phyloP scores from a whole-genome alignment of 2,797 vertebrate species.

The Gadopsis marmoratus region DNA sequence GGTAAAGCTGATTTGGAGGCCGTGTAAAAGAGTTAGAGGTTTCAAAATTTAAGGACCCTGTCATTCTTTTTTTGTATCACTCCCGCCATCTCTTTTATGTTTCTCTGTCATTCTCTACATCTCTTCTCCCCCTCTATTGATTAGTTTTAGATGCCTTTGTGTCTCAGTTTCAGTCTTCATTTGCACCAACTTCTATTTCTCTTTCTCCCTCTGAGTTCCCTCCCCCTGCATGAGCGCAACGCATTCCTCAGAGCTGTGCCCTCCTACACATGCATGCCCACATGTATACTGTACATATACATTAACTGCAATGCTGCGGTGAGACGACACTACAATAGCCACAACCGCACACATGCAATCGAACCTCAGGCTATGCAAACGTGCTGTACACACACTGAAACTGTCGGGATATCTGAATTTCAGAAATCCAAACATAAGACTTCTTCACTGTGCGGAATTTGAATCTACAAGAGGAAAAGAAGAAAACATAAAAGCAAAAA shows the following conservation, averaged over 20 bases:
- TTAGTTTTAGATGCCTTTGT: constrained; percentile 8
- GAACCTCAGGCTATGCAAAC: constrained; percentile 14
- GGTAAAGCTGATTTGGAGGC: constrained; percentile 17
- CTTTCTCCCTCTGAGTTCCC: background rate
- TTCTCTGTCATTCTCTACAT: background rate
- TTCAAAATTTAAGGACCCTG: background rate
- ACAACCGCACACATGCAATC: constrained; percentile 16
- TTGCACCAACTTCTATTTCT: background rate
- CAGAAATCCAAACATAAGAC: background rate
- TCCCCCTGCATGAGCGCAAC: constrained; percentile 14
- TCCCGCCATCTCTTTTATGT: background rate
- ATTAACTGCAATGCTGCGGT: background rate
- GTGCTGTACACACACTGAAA: background rate
- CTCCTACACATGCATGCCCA: constrained; percentile 37
- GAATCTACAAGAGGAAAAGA: background rate
- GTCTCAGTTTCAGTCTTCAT: constrained; percentile 5
- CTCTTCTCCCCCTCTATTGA: background rate
- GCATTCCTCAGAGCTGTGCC: constrained; percentile 39
- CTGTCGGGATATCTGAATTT: background rate
- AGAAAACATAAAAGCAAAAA: background rate
- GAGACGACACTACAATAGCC: background rate
- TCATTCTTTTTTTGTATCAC: background rate
- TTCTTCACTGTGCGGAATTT: background rate
- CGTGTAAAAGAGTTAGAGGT: background rate
- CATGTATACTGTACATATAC: constrained; percentile 12